These are phyloP conservation scores for Ailurus styani DNA, from an alignment of 2,113 vertebrate species.

Conservation along the genomic window DNA sequence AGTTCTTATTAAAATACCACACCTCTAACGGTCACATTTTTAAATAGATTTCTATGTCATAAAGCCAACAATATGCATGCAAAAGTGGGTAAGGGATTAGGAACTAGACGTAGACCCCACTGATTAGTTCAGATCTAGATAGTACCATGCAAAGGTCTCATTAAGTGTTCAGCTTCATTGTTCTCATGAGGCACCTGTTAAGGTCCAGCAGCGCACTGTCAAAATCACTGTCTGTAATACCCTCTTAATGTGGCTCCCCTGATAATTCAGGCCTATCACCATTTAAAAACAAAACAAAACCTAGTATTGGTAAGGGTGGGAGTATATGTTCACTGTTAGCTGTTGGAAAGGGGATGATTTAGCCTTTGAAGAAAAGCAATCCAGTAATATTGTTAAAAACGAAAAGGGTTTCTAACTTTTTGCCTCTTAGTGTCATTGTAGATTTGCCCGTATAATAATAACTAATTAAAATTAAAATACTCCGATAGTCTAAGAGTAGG, in stretches of 20 bases:
- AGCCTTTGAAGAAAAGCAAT: neutral
- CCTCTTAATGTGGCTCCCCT: neutral
- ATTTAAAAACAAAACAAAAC: neutral
- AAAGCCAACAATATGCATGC: neutral
- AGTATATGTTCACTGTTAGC: neutral
- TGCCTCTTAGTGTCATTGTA: neutral
- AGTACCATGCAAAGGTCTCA: neutral
- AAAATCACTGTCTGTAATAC: neutral
- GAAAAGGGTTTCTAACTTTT: neutral
- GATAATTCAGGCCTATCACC: neutral
- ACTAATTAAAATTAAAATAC: neutral
- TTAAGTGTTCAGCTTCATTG: neutral
- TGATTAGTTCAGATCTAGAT: neutral
- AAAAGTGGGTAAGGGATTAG: neutral
- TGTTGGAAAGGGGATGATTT: neutral
- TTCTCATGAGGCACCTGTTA: neutral
- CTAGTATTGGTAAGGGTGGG: fast-evolving
- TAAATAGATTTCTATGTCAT: neutral
- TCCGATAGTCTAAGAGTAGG: neutral
- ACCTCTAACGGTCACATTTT: neutral
- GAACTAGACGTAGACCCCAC: neutral
- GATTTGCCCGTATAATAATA: neutral
- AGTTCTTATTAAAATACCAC: slow-evolving; percentile 45
- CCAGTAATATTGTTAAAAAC: neutral
- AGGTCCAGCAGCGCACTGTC: neutral